phyloP scores from a whole-genome alignment of 2,888 invertebrate genomes.

The Drosophila nr. medialis region DNA sequence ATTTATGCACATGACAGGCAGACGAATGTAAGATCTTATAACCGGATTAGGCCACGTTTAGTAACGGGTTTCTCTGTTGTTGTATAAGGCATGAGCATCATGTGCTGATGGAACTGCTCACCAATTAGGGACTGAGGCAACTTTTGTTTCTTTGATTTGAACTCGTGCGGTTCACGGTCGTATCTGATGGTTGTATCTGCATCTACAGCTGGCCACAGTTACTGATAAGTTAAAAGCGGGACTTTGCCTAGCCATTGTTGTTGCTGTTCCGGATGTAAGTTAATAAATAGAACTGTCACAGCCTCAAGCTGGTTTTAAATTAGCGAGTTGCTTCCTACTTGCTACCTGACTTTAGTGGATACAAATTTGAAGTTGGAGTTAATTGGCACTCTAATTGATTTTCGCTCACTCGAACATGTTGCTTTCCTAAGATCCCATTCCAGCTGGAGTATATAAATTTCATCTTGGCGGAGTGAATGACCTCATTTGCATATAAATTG shows the following conservation, averaged over 20 bases:
- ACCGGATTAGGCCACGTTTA: slow-evolving; percentile 70
- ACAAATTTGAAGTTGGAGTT: slow-evolving; percentile 43
- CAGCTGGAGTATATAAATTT: slow-evolving; percentile 9
- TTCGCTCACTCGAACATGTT: slow-evolving; percentile 34
- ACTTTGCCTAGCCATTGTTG: slow-evolving; percentile 22
- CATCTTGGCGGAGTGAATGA: slow-evolving; percentile 45
- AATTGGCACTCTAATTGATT: slow-evolving; percentile 52
- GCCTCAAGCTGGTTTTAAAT: slow-evolving; percentile 26
- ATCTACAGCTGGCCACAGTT: slow-evolving; percentile 9
- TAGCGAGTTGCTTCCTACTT: slow-evolving; percentile 38
- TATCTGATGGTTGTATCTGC: slow-evolving; percentile 13
- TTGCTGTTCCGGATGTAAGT: slow-evolving; percentile 52
- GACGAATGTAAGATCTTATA: slow-evolving; percentile 74
- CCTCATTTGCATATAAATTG: slow-evolving; percentile 67
- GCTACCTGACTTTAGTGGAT: slow-evolving; percentile 40
- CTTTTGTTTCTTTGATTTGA: slow-evolving; percentile 43
- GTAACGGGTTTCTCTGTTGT: slow-evolving; percentile 54
- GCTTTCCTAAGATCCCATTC: not conserved
- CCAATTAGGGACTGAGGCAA: slow-evolving; percentile 50
- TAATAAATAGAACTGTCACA: slow-evolving; percentile 36
- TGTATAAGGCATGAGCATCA: slow-evolving; percentile 8
- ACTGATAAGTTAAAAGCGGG: slow-evolving; percentile 20
- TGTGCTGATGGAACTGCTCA: slow-evolving; percentile 35
- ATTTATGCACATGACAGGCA: slow-evolving; percentile 34
- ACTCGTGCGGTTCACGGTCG: slow-evolving; percentile 69